These are phyloP conservation scores for Phasia obesa DNA, from an alignment of 2,888 invertebrate genomes.

Conservation along the genomic window DNA sequence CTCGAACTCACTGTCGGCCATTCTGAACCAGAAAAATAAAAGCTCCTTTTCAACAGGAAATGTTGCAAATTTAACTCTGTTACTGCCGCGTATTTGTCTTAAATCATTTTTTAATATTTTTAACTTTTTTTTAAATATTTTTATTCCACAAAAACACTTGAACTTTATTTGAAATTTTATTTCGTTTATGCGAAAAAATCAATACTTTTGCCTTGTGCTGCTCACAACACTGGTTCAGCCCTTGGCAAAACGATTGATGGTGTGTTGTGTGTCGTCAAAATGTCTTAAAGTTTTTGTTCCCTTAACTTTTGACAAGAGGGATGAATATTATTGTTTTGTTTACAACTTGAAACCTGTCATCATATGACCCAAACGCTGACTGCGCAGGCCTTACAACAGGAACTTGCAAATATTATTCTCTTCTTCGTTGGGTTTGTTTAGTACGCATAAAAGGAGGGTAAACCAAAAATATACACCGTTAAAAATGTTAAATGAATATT, in stretches of 20 bases:
- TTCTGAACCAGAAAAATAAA: slow-evolving; percentile 78
- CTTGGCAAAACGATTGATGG: slow-evolving; percentile 29
- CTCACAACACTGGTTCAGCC: slow-evolving; percentile 51
- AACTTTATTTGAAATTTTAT: slow-evolving; percentile 59
- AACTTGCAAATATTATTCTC: neutral
- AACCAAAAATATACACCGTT: too few relatives aligned
- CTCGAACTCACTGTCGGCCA: slow-evolving; percentile 97
- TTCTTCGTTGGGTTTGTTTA: slow-evolving; percentile 35
- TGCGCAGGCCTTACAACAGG: slow-evolving; percentile 55
- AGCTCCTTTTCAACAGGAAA: slow-evolving; percentile 11
- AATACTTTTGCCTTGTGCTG: slow-evolving; percentile 76
- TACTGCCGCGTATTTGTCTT: neutral
- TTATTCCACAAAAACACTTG: slow-evolving; percentile 39
- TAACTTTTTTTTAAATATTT: neutral
- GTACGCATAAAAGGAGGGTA: slow-evolving; percentile 27
- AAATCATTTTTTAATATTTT: slow-evolving; percentile 38
- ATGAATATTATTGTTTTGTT: slow-evolving; percentile 68
- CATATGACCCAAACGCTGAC: slow-evolving; percentile 52
- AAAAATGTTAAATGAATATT: too few relatives aligned
- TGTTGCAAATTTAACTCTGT: slow-evolving; percentile 1
- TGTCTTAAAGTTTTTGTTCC: slow-evolving; percentile 38
- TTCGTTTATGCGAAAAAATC: slow-evolving; percentile 77
- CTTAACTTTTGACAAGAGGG: slow-evolving; percentile 61
- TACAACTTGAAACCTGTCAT: slow-evolving; percentile 68
- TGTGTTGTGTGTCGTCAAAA: slow-evolving; percentile 48